These are phyloP conservation scores for Parazoanthus swiftii DNA, from an alignment of 92 coral and sea anemone species.

Conservation along the genomic window DNA sequence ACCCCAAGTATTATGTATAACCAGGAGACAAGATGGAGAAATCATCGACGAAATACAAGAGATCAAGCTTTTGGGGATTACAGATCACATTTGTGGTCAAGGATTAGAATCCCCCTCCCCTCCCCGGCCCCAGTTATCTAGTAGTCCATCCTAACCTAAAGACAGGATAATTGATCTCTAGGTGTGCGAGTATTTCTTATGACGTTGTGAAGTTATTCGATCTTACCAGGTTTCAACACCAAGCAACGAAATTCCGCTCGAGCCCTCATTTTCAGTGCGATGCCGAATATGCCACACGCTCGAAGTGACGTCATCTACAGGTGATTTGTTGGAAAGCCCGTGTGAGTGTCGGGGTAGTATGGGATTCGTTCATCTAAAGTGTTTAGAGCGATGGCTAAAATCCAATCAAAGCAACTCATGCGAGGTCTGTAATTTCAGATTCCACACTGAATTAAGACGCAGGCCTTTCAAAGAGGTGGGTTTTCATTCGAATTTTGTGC, in stretches of 20 bases:
- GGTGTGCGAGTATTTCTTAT: not conserved
- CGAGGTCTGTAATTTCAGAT: conserved; percentile 32
- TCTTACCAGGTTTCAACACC: conserved; percentile 6
- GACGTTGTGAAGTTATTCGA: not conserved
- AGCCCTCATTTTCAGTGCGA: conserved; percentile 22
- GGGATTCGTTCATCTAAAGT: conserved; percentile 21
- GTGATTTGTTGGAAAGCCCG: conserved; percentile 34
- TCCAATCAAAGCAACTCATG: conserved; percentile 22
- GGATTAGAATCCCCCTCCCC: no score
- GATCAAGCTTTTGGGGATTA: no score
- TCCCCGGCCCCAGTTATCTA: no score
- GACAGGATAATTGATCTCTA: no score
- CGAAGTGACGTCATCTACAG: conserved; percentile 37
- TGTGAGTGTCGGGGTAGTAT: conserved; percentile 41
- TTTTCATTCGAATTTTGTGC: not conserved
- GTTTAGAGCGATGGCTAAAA: conserved; percentile 40
- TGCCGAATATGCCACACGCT: conserved; percentile 36
- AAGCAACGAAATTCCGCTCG: conserved; percentile 10
- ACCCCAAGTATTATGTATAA: no score
- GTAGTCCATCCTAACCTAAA: no score
- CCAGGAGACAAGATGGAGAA: no score
- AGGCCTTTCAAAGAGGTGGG: conserved; percentile 37
- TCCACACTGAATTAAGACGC: conserved; percentile 32
- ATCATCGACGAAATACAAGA: no score
- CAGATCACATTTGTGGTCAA: no score